These are phyloP conservation scores for Drosophila setosimentum DNA, from an alignment of 2,888 invertebrate species.

Conservation along the genomic window DNA sequence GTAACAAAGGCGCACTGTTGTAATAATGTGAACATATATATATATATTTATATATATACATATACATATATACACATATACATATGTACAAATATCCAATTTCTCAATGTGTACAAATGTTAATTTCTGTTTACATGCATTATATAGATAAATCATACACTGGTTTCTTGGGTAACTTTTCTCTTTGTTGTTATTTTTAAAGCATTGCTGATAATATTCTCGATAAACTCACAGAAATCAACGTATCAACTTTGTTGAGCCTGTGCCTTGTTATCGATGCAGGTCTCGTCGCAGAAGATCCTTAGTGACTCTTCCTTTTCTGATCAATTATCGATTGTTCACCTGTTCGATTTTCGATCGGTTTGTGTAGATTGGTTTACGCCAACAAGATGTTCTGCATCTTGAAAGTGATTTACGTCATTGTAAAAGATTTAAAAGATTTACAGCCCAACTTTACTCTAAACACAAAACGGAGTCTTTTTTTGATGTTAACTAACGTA, in stretches of 20 bases:
- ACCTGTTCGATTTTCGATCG: background rate
- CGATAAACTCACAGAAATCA: slow-evolving; percentile 2
- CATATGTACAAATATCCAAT: slow-evolving; percentile 1
- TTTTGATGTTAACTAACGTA: background rate
- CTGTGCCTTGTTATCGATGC: background rate
- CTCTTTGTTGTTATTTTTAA: background rate
- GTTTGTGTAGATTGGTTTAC: background rate
- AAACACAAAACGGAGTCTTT: background rate
- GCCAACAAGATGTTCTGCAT: background rate
- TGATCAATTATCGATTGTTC: background rate
- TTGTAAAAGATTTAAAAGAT: background rate
- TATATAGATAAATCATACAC: background rate
- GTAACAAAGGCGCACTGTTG: background rate
- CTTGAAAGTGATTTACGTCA: background rate
- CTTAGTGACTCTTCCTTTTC: background rate
- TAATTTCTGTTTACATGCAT: slow-evolving; percentile 1
- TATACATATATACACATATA: background rate
- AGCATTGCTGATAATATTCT: background rate
- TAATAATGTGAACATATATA: background rate
- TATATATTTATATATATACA: background rate
- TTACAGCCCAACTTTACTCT: background rate
- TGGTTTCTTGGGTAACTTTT: background rate
- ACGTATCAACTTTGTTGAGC: background rate
- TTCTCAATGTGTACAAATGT: background rate
- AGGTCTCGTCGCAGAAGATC: background rate